Base-by-base conservation (phyloP, 1,140 invertebrate species). In the Macrosteles quadrilineatus region DNA sequence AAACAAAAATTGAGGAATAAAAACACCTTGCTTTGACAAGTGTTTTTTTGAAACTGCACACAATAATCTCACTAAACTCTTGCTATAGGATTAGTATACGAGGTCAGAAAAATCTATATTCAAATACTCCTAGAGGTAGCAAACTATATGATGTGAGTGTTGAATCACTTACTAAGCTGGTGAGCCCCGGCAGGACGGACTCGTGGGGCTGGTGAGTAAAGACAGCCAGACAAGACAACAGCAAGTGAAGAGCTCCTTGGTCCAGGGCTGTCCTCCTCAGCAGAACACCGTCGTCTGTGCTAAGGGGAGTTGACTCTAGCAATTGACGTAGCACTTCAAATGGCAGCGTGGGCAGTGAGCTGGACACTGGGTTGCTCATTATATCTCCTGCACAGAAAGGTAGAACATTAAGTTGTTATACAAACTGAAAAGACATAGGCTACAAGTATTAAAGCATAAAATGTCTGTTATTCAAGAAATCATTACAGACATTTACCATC, bases 201-300 rank as follows among this genome's bases (percentile, higher is more conserved):
- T 76, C 81, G 70, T 77, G 80, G 11, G 85, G 85, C 77, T 95
- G 93, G 79, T 96, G 94, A 1, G 94, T 95, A 74, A 97, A 93
- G 4, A 94, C 90, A 0, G 94, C 91, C 23, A 97, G 82, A 78
- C 94, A 97, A 32, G 92, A 90, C 0, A 97, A 84, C 63, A 97
- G 82, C 2, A 97, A 84, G 75, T 94, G 87, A 74, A 96, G 85
- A 40, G 91, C 92, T 14, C 95, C 94, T 27, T 91, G 87, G 62
- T 92, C 90, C 71, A 96, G 86, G 62, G 92, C 90, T 75, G 91
- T 91, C 3, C 89, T 82, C n/a, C 94, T 82, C 53, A 96, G 78
- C 63, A 91, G 78, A 12, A 90, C 82, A 0, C 93, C 94, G 75
- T 94, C 92, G 73, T 94, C 91, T 1, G 91, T 91, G n/a, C 86